Evolutionary conservation across 2,113 vertebrate species (phyloP), one percentile per base, ranked within the genome.

Genomic region (Speoplatyrhinus poulsoni): DNA sequence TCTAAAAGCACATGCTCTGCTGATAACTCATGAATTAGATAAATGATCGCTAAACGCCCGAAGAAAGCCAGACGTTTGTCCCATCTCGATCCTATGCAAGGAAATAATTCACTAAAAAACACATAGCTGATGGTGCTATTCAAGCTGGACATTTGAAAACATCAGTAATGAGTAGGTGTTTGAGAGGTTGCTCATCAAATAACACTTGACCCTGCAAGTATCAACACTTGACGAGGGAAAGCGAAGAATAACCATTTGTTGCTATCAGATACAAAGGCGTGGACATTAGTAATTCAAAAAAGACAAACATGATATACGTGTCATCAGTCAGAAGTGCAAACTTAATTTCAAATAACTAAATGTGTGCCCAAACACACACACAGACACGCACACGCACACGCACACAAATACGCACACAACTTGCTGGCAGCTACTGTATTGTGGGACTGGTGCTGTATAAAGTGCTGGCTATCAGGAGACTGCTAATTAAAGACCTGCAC

Each of bases 391-490:
- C 26, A 26, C 26, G 2, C 26, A 26, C 26, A 26, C 26, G 2
- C 26, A 26, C 26, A 26, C 26, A 26, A 1, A 26, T 2, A 26
- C 26, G 2, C 26, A 26, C n/a, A 66, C 64, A 60, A 47, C 17
- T 17, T 16, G 17, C 9, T 47, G 62, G 48, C 9, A 62, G 69
- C 64, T 69, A n/a, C 60, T 36, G 54, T 62, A n/a, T 62, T 36
- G 54, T 62, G 66, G 66, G 49, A 15, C 56, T 19, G 49, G 57
- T 48, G 75, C 53, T 59, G 66, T 67, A 57, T 10, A 11, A 54
- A 63, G 48, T 73, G 60, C 69, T 65, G 58, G 76, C 78, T 75
- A 69, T 80, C 36, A 41, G 36, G 36, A 41, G 36, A 41, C 36
- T 41, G 36, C 4, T 41, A 41, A 41, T 41, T 41, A 41, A 41